Percentiles rank a stretch among this genome's conserved stretches.
Evolutionary conservation across 64 coral and sea anemone species (phyloP).

Genomic region (Acropora tenuis): DNA sequence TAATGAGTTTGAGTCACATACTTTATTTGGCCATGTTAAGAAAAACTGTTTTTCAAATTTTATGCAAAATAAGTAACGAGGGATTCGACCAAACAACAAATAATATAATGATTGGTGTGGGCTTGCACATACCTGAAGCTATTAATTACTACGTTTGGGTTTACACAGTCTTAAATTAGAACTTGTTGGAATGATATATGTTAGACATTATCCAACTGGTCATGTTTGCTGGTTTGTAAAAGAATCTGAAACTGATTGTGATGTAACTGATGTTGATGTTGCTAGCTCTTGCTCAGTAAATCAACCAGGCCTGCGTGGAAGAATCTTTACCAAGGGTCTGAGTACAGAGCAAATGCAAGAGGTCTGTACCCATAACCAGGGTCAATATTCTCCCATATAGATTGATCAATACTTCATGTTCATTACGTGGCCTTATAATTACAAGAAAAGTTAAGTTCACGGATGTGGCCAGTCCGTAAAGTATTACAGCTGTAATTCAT

Average conservation of each 20-base stretch:
- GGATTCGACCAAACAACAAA: background rate
- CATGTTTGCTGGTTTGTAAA: constrained; percentile 3
- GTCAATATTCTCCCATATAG: background rate
- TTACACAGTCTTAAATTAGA: background rate
- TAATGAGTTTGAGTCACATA: background rate
- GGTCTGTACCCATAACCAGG: background rate
- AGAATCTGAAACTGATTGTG: constrained; percentile 1
- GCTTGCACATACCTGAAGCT: background rate
- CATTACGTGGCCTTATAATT: background rate
- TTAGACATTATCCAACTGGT: background rate
- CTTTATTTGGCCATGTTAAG: background rate
- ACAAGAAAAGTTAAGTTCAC: background rate
- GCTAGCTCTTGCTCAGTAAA: constrained; percentile 1
- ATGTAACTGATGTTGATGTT: constrained; percentile 2
- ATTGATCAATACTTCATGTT: background rate
- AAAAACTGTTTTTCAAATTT: background rate
- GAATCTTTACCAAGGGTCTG: constrained; percentile 9
- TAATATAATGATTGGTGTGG: background rate
- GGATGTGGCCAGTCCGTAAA: background rate
- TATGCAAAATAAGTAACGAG: background rate
- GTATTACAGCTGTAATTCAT: background rate
- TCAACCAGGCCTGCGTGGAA: background rate
- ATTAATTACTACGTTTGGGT: background rate
- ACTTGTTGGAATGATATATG: constrained; percentile 5
- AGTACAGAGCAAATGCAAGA: constrained; percentile 4